Base-by-base conservation (phyloP, 2,113 vertebrate genomes). In the Myiagra hebetior region DNA sequence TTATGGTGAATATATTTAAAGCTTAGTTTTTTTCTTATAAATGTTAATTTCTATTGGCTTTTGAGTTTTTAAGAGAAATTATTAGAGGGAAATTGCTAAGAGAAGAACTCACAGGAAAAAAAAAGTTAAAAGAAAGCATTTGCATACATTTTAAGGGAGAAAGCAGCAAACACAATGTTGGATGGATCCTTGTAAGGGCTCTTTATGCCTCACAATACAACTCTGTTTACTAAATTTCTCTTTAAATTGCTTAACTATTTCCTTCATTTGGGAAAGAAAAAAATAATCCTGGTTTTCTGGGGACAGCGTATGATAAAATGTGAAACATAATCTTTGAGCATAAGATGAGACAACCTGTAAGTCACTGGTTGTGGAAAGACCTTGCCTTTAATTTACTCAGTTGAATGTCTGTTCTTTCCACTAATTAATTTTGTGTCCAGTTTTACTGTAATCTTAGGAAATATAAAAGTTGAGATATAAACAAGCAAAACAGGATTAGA, bases 371-470 rank as follows among this genome's bases (percentile, higher is more conserved):
- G 26, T 65, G 49, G 75, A 37, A 93, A 65, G 35, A 68, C 27
- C 28, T 84, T 87, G 33, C n/a, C 52, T 93, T 91, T 92, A 63
- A 88, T 85, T 87, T 85, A 27, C 39, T 83, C 42, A 60, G 88
- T 87, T 92, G 46, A 87, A 86, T 69, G 17, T 47, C 42, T 84
- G 4, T 27, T 46, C 19, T 73, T 87, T 85, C 39, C 16, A 72
- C 9, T 91, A 47, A 55, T 64, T 95, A 91, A 94, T 91, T 55
- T 67, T 80, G 72, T 76, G n/a, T 69, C 87, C 72, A 50, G 55
- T 74, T 95, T 84, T 93, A 89, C 41, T 80, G 39, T 79, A 84
- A 80, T 86, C 44, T 35, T 59, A 82, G 87, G 91, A 86, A 85
- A 93, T 49, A 46, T 7, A 88, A 49, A 17, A 75, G 5, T 41